A percentile compares a stretch with the other conserved stretches of the same genome.
Conservation (phyloP, 2,113 vertebrate species). For the Garra rufa region DNA sequence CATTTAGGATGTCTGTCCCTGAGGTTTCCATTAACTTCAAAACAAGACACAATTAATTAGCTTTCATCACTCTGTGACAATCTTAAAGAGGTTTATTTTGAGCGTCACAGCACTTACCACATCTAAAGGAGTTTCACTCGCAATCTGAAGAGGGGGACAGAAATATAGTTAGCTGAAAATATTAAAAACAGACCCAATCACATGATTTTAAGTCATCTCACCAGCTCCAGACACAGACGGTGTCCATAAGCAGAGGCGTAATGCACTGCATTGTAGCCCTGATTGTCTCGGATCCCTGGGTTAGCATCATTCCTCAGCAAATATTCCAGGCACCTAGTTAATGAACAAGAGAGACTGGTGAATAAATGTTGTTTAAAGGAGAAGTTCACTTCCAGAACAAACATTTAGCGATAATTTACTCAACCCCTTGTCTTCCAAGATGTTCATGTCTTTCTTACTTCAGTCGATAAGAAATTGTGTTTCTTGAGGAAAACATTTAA, state of each 20-base stretch:
- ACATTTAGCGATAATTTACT: no score
- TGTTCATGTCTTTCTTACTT: no score
- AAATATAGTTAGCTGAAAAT: background rate
- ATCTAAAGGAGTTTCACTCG: slow-evolving; percentile 95
- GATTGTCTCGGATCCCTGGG: slow-evolving; percentile 94
- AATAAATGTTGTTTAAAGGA: background rate
- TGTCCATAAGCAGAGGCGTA: slow-evolving; percentile 86
- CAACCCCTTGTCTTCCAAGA: no score
- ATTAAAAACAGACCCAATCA: background rate
- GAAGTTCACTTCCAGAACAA: no score
- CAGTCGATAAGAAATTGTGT: no score
- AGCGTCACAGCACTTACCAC: slow-evolving; percentile 83
- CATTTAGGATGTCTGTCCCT: slow-evolving; percentile 93
- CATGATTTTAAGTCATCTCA: slow-evolving; percentile 54
- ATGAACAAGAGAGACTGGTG: background rate
- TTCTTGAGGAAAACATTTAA: no score
- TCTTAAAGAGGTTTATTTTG: background rate
- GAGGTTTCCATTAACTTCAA: slow-evolving; percentile 95
- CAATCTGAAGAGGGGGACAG: slow-evolving; percentile 81
- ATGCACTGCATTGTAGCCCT: slow-evolving; percentile 97
- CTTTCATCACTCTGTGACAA: background rate
- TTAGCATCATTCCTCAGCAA: slow-evolving; percentile 96
- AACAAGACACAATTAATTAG: background rate
- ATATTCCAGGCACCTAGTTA: slow-evolving; percentile 95
- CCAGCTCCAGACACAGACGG: slow-evolving; percentile 80